These are phyloP conservation scores for Neopipo cinnamomea DNA, from an alignment of 2,113 vertebrate species.

Conservation along the genomic window DNA sequence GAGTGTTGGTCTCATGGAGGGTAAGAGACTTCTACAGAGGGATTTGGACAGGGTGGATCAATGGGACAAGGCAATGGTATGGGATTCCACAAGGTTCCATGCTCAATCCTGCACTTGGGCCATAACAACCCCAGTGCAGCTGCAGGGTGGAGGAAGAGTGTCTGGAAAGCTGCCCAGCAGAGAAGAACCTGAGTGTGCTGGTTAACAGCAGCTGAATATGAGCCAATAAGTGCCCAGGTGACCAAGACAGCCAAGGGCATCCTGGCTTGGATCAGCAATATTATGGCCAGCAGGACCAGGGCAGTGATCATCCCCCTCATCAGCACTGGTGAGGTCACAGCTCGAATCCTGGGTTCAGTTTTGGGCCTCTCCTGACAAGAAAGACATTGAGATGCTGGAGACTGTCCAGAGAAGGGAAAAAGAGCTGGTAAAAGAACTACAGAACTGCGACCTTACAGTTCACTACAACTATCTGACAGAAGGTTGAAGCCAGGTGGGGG, in stretches of 20 bases:
- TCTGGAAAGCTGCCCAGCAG: not conserved
- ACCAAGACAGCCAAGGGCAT: not conserved
- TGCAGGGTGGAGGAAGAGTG: not conserved
- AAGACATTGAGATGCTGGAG: not conserved
- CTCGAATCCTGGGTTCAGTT: not conserved
- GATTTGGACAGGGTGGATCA: not conserved
- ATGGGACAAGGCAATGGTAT: accelerated
- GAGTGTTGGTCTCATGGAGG: not conserved
- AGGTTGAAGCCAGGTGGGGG: not conserved
- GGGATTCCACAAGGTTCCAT: not conserved
- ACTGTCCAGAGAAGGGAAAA: not conserved
- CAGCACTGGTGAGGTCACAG: not conserved
- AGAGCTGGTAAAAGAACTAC: not conserved
- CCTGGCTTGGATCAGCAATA: not conserved
- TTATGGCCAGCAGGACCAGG: not conserved
- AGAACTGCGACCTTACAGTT: not conserved
- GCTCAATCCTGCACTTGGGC: not conserved
- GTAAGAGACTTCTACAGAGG: not conserved
- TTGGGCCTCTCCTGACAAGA: not conserved
- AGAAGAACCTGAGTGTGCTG: not conserved
- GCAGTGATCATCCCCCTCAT: too few species aligned
- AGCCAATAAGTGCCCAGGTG: not conserved
- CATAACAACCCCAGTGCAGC: not conserved
- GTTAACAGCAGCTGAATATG: not conserved
- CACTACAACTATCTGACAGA: not conserved